Conservation (phyloP, 2,113 vertebrate genomes). For the Atractosteus spatula region DNA sequence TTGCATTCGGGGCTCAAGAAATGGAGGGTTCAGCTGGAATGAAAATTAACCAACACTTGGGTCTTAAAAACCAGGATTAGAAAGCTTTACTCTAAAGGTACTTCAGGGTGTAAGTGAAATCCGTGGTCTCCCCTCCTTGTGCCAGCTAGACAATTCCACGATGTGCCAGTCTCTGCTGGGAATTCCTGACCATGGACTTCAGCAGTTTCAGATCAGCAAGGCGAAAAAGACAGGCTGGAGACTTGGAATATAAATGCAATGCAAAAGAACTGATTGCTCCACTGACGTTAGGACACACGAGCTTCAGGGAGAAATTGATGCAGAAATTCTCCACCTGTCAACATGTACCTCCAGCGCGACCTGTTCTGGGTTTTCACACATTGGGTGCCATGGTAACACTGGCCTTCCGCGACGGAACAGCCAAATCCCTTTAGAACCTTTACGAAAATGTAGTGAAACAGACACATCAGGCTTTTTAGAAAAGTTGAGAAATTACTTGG, state of each 20-base stretch:
- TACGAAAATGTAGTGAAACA: too few relatives aligned
- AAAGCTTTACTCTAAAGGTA: constrained; percentile 15
- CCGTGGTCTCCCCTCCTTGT: neutral
- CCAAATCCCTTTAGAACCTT: too few relatives aligned
- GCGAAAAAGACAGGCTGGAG: constrained; percentile 43
- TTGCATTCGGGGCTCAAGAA: too few relatives aligned
- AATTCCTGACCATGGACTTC: neutral
- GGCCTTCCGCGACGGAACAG: neutral
- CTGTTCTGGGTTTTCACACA: too few relatives aligned
- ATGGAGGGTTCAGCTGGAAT: too few relatives aligned
- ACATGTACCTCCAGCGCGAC: neutral
- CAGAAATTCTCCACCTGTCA: constrained; percentile 25
- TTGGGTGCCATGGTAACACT: neutral
- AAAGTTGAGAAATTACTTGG: too few relatives aligned
- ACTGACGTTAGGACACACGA: constrained; percentile 26
- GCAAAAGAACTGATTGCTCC: constrained; percentile 6
- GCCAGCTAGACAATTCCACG: neutral
- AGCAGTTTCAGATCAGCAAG: constrained; percentile 35
- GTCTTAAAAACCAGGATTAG: too few relatives aligned
- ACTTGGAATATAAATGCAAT: constrained; percentile 50
- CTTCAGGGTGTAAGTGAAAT: constrained; percentile 41
- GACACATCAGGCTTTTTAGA: too few relatives aligned
- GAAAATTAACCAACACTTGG: too few relatives aligned
- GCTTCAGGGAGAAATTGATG: constrained; percentile 46
- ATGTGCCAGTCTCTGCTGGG: constrained; percentile 35